Percentiles rank a stretch among this genome's conserved stretches.
phyloP scores from a whole-genome alignment of 2,113 vertebrate species.

The Taxidea taxus region DNA sequence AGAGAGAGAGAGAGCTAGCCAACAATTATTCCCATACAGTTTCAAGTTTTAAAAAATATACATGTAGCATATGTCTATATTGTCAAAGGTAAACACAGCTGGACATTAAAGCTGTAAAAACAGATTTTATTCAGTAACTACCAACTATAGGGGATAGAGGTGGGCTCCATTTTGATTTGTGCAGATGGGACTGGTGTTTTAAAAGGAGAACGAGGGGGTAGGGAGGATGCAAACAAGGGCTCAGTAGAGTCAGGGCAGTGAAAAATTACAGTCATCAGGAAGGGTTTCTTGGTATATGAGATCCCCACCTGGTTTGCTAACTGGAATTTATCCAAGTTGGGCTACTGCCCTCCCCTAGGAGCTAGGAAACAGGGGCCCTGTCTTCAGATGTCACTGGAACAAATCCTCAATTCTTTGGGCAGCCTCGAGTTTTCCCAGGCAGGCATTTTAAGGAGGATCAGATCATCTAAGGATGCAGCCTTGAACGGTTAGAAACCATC shows the following conservation, averaged over 20 bases:
- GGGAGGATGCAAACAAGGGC: too few species aligned
- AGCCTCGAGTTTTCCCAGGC: not conserved
- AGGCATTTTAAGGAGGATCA: not conserved
- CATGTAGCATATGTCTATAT: not conserved
- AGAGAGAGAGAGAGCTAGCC: not conserved
- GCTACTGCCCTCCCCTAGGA: rapidly evolving
- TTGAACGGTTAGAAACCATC: not conserved
- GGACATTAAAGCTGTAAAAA: not conserved
- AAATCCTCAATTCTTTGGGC: not conserved
- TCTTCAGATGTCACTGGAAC: not conserved
- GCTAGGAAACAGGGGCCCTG: not conserved
- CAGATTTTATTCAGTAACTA: not conserved
- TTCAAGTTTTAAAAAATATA: not conserved
- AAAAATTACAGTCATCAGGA: not conserved
- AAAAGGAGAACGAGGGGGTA: not conserved
- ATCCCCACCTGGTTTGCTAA: not conserved
- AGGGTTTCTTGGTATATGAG: not conserved
- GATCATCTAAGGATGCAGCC: not conserved
- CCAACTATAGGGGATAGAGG: not conserved
- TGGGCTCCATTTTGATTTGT: not conserved
- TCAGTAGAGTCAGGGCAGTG: not conserved
- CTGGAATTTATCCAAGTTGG: not conserved
- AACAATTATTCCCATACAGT: not conserved
- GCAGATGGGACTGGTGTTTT: not conserved
- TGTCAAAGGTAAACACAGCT: not conserved